Base-by-base conservation (phyloP, 2,888 invertebrate species). In the Salticus scenicus region DNA sequence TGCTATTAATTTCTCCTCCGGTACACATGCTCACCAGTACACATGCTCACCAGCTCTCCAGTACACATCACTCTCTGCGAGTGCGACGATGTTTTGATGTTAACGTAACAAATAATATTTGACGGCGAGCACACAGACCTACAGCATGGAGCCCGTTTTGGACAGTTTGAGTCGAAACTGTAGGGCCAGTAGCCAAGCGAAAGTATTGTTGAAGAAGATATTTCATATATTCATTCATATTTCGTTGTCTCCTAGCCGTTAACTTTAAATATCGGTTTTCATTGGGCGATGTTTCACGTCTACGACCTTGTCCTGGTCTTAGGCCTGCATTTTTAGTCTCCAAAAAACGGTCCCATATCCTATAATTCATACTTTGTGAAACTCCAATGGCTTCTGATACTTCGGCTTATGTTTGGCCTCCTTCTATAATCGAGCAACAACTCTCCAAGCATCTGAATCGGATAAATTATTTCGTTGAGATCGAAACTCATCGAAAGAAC, bases 221-320 rank as follows among this genome's bases (percentile, higher is more conserved):
- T n/a, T n/a, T n/a, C n/a, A n/a, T n/a, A 37, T 4, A 7, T 7
- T 4, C 71, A 47, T 47, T 28, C 28, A 47, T 12, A 71, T 71
- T 71, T 47, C 71, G 0, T 14, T 71, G 71, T 27, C 47, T 47
- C 28, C 37, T 4, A 28, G 47, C 28, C 71, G n/a, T 51, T 71
- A 47, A 17, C 20, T 7, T n/a, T 47, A 71, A 47, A 51, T 71
- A 71, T 17, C 12, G 24, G 8, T 71, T 47, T 71, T 47, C 28
- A 47, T 47, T 71, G 71, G n/a, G 71, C 17, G 20, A 31, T 73
- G 63, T 63, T 63, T 33, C 74, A n/a, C 33, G 33, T 57, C 63
- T 20, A 24, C 37, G 27, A 2, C 27, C 63, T 63, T 63, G 74
- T 10, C 63, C 63, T 74, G 12, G 24, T 63, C 74, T 63, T 37